phyloP scores from a whole-genome alignment of 2,113 vertebrate species.

The Stegastes partitus region DNA sequence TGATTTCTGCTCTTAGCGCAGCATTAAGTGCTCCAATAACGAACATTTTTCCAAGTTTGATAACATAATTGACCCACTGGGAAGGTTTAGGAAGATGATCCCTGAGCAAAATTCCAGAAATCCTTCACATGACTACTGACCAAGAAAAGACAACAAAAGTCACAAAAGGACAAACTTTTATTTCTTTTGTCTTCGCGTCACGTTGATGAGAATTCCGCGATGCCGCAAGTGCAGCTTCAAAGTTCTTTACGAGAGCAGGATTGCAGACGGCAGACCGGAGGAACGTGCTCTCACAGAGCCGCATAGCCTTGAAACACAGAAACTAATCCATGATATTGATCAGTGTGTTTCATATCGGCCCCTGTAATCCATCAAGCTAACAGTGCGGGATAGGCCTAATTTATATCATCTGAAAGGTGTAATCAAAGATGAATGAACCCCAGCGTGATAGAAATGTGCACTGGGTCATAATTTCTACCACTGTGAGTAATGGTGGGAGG shows the following conservation, averaged over 20 bases:
- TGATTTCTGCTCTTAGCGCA: slow-evolving; percentile 79
- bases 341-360: slow-evolving; percentile 80
- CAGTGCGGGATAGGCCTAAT: slow-evolving; percentile 82
- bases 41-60: slow-evolving; percentile 69
- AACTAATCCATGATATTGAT: slow-evolving; percentile 86
- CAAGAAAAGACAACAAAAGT: background rate
- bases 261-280: slow-evolving; percentile 49
- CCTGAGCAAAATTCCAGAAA: background rate
- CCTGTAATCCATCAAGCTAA: slow-evolving; percentile 83
- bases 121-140: background rate
- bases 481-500: slow-evolving; percentile 75
- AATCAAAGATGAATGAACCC: slow-evolving; percentile 86
- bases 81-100: slow-evolving; percentile 58
- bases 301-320: slow-evolving; percentile 79
- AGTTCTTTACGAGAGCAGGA: slow-evolving; percentile 39
- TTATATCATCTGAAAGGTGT: slow-evolving; percentile 86
- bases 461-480: slow-evolving; percentile 79
- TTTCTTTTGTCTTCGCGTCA: background rate
- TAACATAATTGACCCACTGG: slow-evolving; percentile 76
- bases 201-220: background rate
- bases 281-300: slow-evolving; percentile 45
- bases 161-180: background rate
- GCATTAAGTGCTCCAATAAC: slow-evolving; percentile 66
- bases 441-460: slow-evolving; percentile 80
- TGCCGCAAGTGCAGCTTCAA: slow-evolving; percentile 21